phyloP scores from a whole-genome alignment of 2,797 vertebrate genomes.

The Rachycentron canadum region DNA sequence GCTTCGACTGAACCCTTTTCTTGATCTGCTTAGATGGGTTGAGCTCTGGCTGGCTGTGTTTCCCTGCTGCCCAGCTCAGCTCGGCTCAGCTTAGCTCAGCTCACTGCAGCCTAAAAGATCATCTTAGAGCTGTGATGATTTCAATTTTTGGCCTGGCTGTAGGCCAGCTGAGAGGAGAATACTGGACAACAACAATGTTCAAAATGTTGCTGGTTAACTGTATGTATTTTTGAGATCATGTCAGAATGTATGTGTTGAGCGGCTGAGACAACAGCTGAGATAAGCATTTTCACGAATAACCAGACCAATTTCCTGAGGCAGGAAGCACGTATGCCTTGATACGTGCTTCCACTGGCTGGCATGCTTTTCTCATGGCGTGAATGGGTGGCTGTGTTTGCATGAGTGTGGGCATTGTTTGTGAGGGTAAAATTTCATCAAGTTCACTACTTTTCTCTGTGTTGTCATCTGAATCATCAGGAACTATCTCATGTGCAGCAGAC shows the following conservation, averaged over 20 bases:
- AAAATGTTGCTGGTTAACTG: not conserved
- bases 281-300: slow-evolving; percentile 40
- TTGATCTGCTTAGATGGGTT: slow-evolving; percentile 46
- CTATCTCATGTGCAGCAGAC: slow-evolving; percentile 8
- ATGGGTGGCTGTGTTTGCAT: not conserved
- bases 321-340: slow-evolving; percentile 49
- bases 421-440: not conserved
- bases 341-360: slow-evolving; percentile 31
- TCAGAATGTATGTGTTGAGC: slow-evolving; percentile 19
- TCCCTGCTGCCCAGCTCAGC: slow-evolving; percentile 24
- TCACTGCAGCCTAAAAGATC: slow-evolving; percentile 27
- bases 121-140: slow-evolving; percentile 33
- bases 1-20: slow-evolving; percentile 40
- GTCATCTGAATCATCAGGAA: not conserved
- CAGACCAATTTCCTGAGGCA: slow-evolving; percentile 56
- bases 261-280: slow-evolving; percentile 13
- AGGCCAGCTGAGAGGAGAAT: not conserved
- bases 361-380: slow-evolving; percentile 36
- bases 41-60: slow-evolving; percentile 32
- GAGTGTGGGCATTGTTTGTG: not conserved
- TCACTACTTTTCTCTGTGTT: slow-evolving; percentile 17
- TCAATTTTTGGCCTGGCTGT: slow-evolving; percentile 4
- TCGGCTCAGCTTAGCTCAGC: slow-evolving; percentile 36
- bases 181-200: not conserved
- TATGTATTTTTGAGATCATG: slow-evolving; percentile 8